phyloP scores from a whole-genome alignment of 2,113 vertebrate species.

The Burhinus bistriatus region DNA sequence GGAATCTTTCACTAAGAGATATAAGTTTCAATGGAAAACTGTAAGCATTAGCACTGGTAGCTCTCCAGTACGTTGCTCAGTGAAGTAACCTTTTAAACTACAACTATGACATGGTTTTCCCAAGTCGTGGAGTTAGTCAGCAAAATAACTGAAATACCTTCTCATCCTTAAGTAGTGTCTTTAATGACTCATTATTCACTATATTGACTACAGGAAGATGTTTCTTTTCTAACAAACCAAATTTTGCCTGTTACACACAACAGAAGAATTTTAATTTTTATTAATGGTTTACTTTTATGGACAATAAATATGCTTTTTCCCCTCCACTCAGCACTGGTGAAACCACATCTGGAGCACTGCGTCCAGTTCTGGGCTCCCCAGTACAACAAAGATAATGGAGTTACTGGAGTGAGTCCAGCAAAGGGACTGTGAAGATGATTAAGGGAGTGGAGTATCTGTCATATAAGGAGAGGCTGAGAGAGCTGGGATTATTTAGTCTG shows the following conservation, averaged over 20 bases:
- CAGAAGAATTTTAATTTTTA: accelerated
- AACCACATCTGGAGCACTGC: neutral
- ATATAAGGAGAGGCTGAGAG: neutral
- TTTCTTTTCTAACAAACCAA: neutral
- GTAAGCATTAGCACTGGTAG: neutral
- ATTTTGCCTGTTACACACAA: neutral
- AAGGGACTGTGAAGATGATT: neutral
- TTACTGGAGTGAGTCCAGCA: neutral
- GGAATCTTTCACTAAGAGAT: neutral
- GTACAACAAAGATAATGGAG: neutral
- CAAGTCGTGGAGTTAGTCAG: neutral
- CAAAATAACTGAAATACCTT: neutral
- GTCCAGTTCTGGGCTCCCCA: neutral
- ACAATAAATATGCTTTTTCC: neutral
- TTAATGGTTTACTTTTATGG: neutral
- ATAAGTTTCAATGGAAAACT: neutral
- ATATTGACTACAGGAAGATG: neutral
- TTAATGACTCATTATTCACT: neutral
- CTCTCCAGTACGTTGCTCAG: neutral
- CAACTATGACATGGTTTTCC: neutral
- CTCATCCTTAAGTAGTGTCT: neutral
- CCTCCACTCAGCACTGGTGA: neutral
- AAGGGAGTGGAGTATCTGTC: neutral
- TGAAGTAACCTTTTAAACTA: neutral
- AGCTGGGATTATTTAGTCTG: neutral